Conservation (phyloP, 2,797 vertebrate genomes). For the Rachycentron canadum region DNA sequence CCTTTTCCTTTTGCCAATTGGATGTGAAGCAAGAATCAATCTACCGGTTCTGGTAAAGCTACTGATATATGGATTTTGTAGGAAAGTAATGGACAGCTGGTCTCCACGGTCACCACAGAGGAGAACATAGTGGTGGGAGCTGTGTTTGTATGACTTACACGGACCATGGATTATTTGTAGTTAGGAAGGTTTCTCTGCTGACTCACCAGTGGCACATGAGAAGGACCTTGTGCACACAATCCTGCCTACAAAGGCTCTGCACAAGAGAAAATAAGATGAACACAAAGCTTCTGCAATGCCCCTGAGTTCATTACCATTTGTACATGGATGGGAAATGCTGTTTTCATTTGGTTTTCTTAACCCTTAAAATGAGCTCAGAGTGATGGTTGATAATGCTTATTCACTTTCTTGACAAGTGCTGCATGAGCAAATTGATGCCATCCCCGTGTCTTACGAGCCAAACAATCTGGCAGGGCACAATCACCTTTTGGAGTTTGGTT, state of each 20-base stretch:
- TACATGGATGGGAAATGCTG: conserved; percentile 12
- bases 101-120: conserved; percentile 35
- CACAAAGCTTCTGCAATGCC: background rate
- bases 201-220: conserved; percentile 1
- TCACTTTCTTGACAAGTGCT: background rate
- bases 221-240: background rate
- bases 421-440: background rate
- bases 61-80: conserved; percentile 61
- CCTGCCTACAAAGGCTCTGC: background rate
- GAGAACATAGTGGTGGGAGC: background rate
- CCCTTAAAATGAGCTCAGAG: background rate
- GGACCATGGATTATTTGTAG: conserved; percentile 53
- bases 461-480: background rate
- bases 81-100: conserved; percentile 44
- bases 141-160: conserved; percentile 18
- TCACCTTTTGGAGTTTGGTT: background rate
- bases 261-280: conserved; percentile 18
- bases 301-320: conserved; percentile 7
- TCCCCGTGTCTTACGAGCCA: background rate
- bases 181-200: conserved; percentile 32
- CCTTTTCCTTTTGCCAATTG: conserved; percentile 71
- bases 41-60: conserved; percentile 42
- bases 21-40: conserved; percentile 59
- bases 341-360: background rate
- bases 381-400: background rate